These are phyloP conservation scores for Chaitophorus viminalis DNA, from an alignment of 2,888 invertebrate genomes.

Conservation along the genomic window DNA sequence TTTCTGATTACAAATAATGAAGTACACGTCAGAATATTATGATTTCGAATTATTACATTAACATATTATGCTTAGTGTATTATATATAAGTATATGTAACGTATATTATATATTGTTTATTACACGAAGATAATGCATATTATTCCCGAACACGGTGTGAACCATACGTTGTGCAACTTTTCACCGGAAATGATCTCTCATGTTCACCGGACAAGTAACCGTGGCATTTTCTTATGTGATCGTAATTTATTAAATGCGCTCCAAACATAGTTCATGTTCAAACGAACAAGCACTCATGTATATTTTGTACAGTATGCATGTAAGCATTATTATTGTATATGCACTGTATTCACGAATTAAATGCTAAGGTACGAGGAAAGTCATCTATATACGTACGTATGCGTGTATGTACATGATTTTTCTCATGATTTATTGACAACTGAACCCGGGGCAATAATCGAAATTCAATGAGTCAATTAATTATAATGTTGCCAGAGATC, in stretches of 20 bases:
- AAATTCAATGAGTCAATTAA: slow-evolving; percentile 28
- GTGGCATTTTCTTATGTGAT: slow-evolving; percentile 20
- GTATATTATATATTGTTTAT: slow-evolving; percentile 28
- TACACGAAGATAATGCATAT: slow-evolving; percentile 16
- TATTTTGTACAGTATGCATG: background rate
- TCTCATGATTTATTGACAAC: slow-evolving; percentile 19
- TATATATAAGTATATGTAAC: background rate
- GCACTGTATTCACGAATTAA: background rate
- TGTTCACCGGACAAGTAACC: background rate
- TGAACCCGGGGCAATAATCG: slow-evolving; percentile 16
- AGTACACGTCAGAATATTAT: background rate
- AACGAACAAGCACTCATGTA: no score
- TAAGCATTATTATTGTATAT: background rate
- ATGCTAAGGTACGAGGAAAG: background rate
- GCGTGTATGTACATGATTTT: background rate
- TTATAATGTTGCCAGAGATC: background rate
- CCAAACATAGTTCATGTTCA: background rate
- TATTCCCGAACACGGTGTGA: slow-evolving; percentile 31
- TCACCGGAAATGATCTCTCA: slow-evolving; percentile 47
- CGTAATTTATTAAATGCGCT: slow-evolving; percentile 18
- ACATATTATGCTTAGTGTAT: background rate
- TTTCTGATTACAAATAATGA: background rate
- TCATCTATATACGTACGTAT: background rate
- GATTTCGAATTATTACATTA: slow-evolving; percentile 5
- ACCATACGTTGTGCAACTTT: slow-evolving; percentile 27